Evolutionary conservation across 2,797 vertebrate genomes (phyloP).

Genomic region (Aphelocoma californica): DNA sequence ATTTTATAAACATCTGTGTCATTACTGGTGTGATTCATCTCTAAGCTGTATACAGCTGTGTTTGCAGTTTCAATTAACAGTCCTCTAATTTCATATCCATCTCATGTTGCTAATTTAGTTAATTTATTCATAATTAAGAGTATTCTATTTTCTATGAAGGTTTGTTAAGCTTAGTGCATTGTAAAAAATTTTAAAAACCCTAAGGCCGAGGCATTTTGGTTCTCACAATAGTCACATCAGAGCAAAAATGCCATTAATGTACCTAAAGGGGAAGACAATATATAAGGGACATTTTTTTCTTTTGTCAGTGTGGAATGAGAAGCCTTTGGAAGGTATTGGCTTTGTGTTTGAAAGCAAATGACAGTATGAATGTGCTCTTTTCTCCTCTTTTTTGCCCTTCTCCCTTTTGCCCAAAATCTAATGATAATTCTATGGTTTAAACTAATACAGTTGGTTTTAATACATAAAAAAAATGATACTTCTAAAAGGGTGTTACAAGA

Average conservation of each 20-base stretch:
- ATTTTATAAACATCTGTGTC: slow-evolving; percentile 82
- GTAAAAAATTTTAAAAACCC: slow-evolving; percentile 59
- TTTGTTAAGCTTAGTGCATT: slow-evolving; percentile 72
- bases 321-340: slow-evolving; percentile 44
- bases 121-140: slow-evolving; percentile 86
- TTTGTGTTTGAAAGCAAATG: slow-evolving; percentile 60
- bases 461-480: neutral
- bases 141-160: slow-evolving; percentile 79
- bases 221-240: slow-evolving; percentile 71
- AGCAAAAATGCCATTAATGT: slow-evolving; percentile 61
- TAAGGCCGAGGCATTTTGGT: slow-evolving; percentile 64
- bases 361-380: neutral
- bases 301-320: slow-evolving; percentile 48
- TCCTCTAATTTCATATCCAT: slow-evolving; percentile 82
- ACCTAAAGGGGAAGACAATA: slow-evolving; percentile 57
- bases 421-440: neutral
- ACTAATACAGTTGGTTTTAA: slow-evolving; percentile 36
- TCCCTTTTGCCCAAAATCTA: slow-evolving; percentile 19
- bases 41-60: slow-evolving; percentile 81
- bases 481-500: neutral
- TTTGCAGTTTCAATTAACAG: slow-evolving; percentile 83
- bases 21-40: slow-evolving; percentile 81
- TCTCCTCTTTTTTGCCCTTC: slow-evolving; percentile 20
- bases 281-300: slow-evolving; percentile 26
- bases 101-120: slow-evolving; percentile 83